Conservation (phyloP, 2,113 vertebrate genomes). For the Nicator chloris region DNA sequence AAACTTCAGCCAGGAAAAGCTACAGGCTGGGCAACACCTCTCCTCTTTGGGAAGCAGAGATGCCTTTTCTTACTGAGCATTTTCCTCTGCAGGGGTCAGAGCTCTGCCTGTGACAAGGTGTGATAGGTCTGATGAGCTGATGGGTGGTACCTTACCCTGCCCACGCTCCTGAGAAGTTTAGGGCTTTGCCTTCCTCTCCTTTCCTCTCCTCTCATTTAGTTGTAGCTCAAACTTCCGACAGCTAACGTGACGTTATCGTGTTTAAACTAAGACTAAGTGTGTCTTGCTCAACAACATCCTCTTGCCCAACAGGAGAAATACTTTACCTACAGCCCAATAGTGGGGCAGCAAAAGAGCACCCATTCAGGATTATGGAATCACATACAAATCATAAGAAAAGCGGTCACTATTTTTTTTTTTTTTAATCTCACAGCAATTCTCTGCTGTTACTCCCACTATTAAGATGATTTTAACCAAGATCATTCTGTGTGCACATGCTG, state of each 20-base stretch:
- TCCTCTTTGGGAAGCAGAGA: neutral
- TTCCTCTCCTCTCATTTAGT: neutral
- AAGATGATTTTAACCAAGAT: neutral
- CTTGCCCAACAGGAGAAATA: neutral
- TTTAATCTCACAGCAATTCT: neutral
- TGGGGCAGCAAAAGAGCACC: neutral
- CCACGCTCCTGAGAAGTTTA: neutral
- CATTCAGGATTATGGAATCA: neutral
- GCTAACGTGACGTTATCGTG: accelerated
- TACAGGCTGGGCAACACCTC: neutral
- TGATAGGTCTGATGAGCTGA: neutral
- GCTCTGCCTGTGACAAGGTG: neutral
- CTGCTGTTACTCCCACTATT: neutral
- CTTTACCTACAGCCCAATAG: neutral
- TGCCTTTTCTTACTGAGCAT: neutral
- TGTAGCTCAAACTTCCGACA: neutral
- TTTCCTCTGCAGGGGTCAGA: neutral
- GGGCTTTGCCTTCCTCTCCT: neutral
- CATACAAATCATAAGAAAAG: neutral
- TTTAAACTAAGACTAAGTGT: neutral
- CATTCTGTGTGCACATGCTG: neutral
- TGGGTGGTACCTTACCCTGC: neutral
- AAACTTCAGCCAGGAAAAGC: neutral
- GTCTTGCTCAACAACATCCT: neutral
- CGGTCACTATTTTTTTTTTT: neutral